Evolutionary conservation across 2,888 invertebrate species (phyloP), one percentile per base, ranked within the genome.

Genomic region (Leucania comma): DNA sequence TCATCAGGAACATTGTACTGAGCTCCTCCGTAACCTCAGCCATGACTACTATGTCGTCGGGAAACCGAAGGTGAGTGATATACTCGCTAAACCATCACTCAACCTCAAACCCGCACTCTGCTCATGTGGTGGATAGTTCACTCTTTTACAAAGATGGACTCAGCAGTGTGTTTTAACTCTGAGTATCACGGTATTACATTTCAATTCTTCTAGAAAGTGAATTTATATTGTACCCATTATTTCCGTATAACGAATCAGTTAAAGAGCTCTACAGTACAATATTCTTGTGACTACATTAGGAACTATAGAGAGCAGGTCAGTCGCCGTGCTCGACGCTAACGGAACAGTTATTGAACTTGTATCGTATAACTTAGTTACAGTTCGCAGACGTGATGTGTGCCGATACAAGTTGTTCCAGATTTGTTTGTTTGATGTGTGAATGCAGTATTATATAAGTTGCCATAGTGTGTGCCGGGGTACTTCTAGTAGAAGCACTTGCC

Each of bases 311-410:
- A 53, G 51, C 20, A 22, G 56, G 35, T 61, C 51, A 24, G 54
- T 26, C 42, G 4, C 56, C n/a, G 20, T 42, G 53, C 57, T 62
- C 17, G 26, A 50, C 17, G 22, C 22, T 38, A 22, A 35, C 56
- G 1, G 38, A 51, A 17, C 32, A 35, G 50, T 46, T 73, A n/a
- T 24, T 14, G 68, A 29, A 61, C 61, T 53, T 29, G 24, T 61
- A 51, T 6, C 48, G 50, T 1, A 2, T 20, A 48, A 68, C 60
- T 74, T 57, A 53, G 57, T 51, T 4, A 20, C 24, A 35, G 46
- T 57, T 29, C 1, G 24, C n/a, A 17, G 17, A 32, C n/a, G 24
- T 32, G 29, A 67, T 22, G 51, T 68, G 68, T 24, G 53, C 24
- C 12, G 4, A 35, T 32, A 12, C 22, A 35, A 70, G 1, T 46